Evolutionary conservation across 92 coral and sea anemone genomes (phyloP).

Genomic region (Pocillopora meandrina): DNA sequence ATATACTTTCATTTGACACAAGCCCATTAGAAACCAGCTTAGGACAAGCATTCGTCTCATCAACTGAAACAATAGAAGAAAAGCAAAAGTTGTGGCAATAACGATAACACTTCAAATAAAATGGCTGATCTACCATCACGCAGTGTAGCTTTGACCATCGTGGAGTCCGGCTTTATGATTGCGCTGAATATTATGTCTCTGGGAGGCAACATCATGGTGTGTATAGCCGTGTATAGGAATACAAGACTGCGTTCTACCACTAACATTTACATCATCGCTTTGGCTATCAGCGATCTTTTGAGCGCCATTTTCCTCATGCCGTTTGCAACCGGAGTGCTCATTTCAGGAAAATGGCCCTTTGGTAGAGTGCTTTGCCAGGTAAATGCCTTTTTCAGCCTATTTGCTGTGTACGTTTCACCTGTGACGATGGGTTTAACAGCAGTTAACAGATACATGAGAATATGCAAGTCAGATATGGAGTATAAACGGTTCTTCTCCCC

Average conservation of each 20-base stretch:
- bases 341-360: constrained; percentile 18
- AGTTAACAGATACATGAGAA: constrained; percentile 16
- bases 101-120: no score
- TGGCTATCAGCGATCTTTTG: constrained; percentile 22
- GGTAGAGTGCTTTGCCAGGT: constrained; percentile 4
- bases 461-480: neutral
- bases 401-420: constrained; percentile 18
- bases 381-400: constrained; percentile 8
- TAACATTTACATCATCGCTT: constrained; percentile 14
- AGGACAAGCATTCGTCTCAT: no score
- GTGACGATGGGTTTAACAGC: constrained; percentile 30
- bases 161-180: neutral
- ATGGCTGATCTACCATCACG: neutral
- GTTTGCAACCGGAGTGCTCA: neutral
- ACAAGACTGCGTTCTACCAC: constrained; percentile 24
- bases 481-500: neutral
- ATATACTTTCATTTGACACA: no score
- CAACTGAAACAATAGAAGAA: no score
- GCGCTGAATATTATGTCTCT: neutral
- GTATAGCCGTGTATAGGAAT: constrained; percentile 18
- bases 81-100: no score
- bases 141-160: neutral
- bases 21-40: no score
- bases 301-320: constrained; percentile 25
- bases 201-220: constrained; percentile 11